Percentiles rank a stretch among this genome's conserved stretches.
Conservation (phyloP, 2,797 vertebrate species). For the Cynodonichthys magdalenae region DNA sequence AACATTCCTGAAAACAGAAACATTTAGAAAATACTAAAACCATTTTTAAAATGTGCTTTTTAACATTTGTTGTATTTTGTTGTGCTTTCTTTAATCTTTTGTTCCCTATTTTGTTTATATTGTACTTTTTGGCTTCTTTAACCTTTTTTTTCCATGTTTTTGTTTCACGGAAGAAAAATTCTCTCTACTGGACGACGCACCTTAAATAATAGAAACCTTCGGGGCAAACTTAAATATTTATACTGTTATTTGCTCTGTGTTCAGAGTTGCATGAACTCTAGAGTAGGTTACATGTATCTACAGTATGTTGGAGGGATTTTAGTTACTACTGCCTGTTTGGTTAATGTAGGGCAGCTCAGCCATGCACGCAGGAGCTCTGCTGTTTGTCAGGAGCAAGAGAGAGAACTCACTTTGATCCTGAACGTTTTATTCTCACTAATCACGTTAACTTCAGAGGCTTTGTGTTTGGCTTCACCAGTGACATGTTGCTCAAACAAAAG, state of each 20-base stretch:
- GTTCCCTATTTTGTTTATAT: not conserved
- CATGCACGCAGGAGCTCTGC: conserved; percentile 27
- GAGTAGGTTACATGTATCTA: not conserved
- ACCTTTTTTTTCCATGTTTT: not conserved
- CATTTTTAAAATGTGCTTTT: not conserved
- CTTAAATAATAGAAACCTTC: not conserved
- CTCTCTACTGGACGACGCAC: not conserved
- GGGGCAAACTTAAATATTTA: not conserved
- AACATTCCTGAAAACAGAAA: not conserved
- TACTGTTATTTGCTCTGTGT: not conserved
- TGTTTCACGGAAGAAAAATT: too few relatives aligned
- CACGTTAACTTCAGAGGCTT: conserved; percentile 28
- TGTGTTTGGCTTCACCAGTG: conserved; percentile 27
- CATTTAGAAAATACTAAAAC: not conserved
- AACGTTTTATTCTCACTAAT: conserved; percentile 16
- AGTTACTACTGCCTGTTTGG: conserved; percentile 9
- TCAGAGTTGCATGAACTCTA: not conserved
- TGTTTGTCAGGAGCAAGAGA: conserved; percentile 15
- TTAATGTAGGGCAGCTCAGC: conserved; percentile 14
- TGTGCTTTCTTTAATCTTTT: not conserved
- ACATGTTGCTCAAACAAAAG: conserved; percentile 16
- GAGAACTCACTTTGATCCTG: conserved; percentile 41
- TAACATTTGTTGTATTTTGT: not conserved
- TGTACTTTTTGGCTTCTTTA: too few relatives aligned
- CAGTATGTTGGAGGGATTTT: not conserved